Conservation (phyloP, 2,888 invertebrate genomes). For the Lepidonotus clava region DNA sequence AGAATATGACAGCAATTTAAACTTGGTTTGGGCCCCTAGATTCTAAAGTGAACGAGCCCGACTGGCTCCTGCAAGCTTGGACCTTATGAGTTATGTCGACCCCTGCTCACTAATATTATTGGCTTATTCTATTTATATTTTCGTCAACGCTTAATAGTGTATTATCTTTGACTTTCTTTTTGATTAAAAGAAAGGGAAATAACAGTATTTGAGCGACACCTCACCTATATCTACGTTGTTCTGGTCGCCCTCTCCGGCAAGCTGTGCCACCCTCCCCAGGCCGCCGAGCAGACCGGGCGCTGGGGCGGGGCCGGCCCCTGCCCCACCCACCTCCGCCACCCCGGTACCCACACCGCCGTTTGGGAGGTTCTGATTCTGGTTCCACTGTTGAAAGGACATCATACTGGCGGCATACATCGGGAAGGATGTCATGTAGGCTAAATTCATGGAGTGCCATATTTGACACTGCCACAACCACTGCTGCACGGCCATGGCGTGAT, state of each 20-base stretch:
- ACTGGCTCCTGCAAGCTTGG: too few species aligned
- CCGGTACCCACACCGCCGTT: neutral
- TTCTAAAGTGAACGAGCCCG: too few species aligned
- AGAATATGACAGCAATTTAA: too few species aligned
- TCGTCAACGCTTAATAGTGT: too few species aligned
- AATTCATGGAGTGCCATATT: slow-evolving; percentile 54
- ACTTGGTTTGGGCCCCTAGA: too few species aligned
- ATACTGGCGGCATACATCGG: slow-evolving; percentile 15
- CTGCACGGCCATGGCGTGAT: slow-evolving; percentile 58
- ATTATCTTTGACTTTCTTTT: too few species aligned
- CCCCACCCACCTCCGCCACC: neutral
- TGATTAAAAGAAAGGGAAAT: too few species aligned
- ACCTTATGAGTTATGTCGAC: too few species aligned
- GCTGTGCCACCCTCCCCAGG: too few species aligned
- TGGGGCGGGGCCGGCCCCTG: neutral
- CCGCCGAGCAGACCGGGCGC: neutral
- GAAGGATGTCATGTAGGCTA: slow-evolving; percentile 36
- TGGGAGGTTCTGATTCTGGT: slow-evolving; percentile 11
- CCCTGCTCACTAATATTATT: too few species aligned
- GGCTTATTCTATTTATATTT: too few species aligned
- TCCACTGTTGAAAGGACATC: slow-evolving; percentile 23
- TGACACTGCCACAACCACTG: slow-evolving; percentile 61
- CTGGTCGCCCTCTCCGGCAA: neutral
- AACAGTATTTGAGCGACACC: neutral
- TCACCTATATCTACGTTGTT: neutral